A percentile compares a stretch with the other conserved stretches of the same genome.
phyloP scores from a whole-genome alignment of 2,888 invertebrate genomes.

The Cryptocephalus primarius region DNA sequence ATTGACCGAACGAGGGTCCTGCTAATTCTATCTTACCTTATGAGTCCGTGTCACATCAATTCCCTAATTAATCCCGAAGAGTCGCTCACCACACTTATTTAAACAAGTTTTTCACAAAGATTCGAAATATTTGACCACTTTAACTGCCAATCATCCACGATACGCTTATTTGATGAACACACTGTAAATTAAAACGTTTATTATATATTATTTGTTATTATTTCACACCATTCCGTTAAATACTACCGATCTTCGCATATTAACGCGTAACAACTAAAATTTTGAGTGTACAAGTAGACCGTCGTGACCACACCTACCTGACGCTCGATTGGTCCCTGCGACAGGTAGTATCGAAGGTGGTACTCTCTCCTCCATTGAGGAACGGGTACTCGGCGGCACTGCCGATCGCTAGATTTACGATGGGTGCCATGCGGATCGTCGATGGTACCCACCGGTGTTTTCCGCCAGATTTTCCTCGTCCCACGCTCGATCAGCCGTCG shows the following conservation, averaged over 20 bases:
- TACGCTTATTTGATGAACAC: slow-evolving; percentile 32
- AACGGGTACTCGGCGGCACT: slow-evolving; percentile 1
- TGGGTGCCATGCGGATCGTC: not conserved
- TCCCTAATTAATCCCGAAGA: not conserved
- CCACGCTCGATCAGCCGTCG: no score
- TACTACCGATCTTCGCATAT: slow-evolving; percentile 35
- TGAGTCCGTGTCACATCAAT: not conserved
- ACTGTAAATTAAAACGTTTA: slow-evolving; percentile 37
- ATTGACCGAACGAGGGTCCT: not conserved
- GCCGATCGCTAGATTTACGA: not conserved
- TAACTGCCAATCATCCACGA: slow-evolving; percentile 28
- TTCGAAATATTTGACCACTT: slow-evolving; percentile 13
- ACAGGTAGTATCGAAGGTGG: slow-evolving; percentile 14
- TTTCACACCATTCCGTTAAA: slow-evolving; percentile 40
- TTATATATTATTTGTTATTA: slow-evolving; percentile 37
- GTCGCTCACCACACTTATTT: slow-evolving; percentile 1
- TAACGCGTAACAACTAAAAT: slow-evolving; percentile 31
- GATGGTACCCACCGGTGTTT: no score
- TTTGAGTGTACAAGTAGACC: slow-evolving; percentile 28
- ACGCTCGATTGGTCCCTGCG: slow-evolving; percentile 21
- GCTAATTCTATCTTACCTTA: no score
- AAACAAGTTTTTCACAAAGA: slow-evolving; percentile 8
- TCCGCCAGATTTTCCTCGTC: no score
- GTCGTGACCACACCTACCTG: slow-evolving; percentile 23
- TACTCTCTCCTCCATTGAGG: slow-evolving; percentile 6